These are phyloP conservation scores for Sprattus sprattus DNA, from an alignment of 2,113 vertebrate species.

Conservation along the genomic window DNA sequence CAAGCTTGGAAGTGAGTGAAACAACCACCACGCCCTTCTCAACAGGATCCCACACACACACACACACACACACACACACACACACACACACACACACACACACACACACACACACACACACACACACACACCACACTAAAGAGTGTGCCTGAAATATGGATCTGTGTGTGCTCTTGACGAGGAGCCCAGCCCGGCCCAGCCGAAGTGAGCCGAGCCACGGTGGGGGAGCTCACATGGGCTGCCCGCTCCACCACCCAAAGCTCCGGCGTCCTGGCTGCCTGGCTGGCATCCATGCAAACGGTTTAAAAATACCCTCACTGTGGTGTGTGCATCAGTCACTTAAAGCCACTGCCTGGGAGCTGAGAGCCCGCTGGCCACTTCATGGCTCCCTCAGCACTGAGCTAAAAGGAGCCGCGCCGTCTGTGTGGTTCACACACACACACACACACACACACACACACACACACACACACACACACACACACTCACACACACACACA, in stretches of 20 bases:
- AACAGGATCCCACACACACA: constrained; percentile 11
- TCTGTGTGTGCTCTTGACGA: constrained; percentile 21
- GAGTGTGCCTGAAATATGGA: neutral
- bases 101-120: neutral
- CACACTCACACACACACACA: neutral
- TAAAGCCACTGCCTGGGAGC: neutral
- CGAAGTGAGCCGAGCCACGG: neutral
- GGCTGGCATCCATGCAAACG: neutral
- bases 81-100: neutral
- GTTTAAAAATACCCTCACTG: neutral
- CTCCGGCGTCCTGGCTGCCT: neutral
- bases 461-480: neutral
- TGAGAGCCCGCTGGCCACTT: neutral
- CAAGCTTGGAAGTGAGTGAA: constrained; percentile 25
- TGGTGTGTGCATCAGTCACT: neutral
- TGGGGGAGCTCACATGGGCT: neutral
- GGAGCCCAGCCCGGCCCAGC: neutral
- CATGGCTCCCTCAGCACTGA: neutral
- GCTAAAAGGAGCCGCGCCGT: neutral
- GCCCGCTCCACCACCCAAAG: neutral
- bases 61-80: neutral
- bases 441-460: neutral
- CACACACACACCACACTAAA: neutral
- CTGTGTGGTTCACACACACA: neutral
- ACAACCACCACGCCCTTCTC: constrained; percentile 28